These are phyloP conservation scores for Thereva nobilitata DNA, from an alignment of 2,888 invertebrate genomes.

Conservation along the genomic window DNA sequence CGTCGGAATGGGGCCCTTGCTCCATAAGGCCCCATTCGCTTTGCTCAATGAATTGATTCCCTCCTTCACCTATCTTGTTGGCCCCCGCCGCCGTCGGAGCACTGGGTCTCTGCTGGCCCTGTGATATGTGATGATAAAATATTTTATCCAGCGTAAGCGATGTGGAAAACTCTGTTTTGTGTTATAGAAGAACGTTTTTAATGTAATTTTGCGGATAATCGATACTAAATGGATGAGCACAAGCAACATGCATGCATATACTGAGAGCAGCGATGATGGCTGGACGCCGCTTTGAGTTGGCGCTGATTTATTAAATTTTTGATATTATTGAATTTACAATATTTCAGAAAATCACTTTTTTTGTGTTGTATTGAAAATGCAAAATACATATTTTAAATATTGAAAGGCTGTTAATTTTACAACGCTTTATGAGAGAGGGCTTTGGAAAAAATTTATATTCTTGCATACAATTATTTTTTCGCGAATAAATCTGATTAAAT, in stretches of 20 bases:
- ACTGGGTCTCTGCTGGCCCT: conserved; percentile 11
- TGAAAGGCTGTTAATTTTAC: too few species aligned
- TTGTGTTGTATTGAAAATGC: conserved; percentile 1
- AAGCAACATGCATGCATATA: conserved; percentile 25
- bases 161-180: conserved; percentile 41
- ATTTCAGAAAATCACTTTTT: conserved; percentile 16
- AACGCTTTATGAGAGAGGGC: too few species aligned
- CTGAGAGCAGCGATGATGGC: conserved; percentile 15
- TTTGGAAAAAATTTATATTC: too few species aligned
- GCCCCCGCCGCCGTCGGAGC: too few species aligned
- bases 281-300: conserved; percentile 22
- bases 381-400: too few species aligned
- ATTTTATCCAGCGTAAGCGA: conserved; percentile 38
- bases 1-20: too few species aligned
- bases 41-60: too few species aligned
- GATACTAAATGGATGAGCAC: conserved; percentile 38
- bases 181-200: conserved; percentile 39
- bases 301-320: conserved; percentile 33
- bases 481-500: too few species aligned
- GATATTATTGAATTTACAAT: conserved; percentile 32
- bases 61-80: too few species aligned
- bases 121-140: conserved; percentile 36
- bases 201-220: conserved; percentile 42
- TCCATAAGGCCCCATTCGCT: too few species aligned
- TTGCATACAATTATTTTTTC: too few species aligned